These are phyloP conservation scores for Cydia pomonella DNA, from an alignment of 1,140 invertebrate species.

Conservation along the genomic window DNA sequence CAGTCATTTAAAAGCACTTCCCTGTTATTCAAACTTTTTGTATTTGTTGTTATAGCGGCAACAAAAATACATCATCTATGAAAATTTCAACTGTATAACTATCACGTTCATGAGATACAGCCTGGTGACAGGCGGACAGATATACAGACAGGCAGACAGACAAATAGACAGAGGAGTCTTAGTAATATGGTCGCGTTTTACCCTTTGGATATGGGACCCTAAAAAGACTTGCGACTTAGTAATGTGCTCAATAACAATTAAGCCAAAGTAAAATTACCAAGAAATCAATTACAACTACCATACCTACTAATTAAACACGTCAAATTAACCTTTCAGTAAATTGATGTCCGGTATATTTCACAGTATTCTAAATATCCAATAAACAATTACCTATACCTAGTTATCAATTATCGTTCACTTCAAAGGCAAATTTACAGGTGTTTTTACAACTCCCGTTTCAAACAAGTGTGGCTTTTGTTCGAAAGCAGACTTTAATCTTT, in stretches of 20 bases:
- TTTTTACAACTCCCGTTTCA: neutral
- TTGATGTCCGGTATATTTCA: constrained; percentile 18
- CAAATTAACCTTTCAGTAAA: constrained; percentile 9
- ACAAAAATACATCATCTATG: no score
- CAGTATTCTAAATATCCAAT: constrained; percentile 20
- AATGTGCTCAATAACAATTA: neutral
- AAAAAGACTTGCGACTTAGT: neutral
- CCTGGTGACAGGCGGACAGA: no score
- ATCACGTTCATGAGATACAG: no score
- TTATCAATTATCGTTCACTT: constrained; percentile 11
- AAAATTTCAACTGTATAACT: no score
- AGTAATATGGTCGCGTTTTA: no score
- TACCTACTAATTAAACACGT: constrained; percentile 3
- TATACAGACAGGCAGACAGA: no score
- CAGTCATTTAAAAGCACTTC: no score
- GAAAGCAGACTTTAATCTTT: constrained; percentile 14
- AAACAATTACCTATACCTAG: constrained; percentile 23
- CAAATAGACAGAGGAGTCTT: no score
- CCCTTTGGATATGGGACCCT: no score
- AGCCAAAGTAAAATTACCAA: neutral
- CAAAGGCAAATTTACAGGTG: constrained; percentile 12
- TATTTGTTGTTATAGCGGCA: no score
- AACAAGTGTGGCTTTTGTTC: neutral
- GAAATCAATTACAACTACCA: constrained; percentile 6
- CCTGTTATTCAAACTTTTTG: no score